These are phyloP conservation scores for Zelleria hepariella DNA, from an alignment of 2,888 invertebrate genomes.

Conservation along the genomic window DNA sequence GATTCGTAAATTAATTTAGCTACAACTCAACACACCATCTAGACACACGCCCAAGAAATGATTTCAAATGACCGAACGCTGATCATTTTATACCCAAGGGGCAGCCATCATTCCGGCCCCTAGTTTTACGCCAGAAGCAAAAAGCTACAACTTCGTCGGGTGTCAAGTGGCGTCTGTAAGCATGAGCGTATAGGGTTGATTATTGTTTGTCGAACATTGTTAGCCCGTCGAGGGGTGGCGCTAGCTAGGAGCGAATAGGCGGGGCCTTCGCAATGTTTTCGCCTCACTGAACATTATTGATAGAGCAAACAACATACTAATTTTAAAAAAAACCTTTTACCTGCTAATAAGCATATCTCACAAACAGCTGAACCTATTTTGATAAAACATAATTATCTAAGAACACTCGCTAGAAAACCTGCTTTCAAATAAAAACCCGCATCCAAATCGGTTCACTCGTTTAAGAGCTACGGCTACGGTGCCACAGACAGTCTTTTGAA, in stretches of 20 bases:
- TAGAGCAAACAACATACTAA: neutral
- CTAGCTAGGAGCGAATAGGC: neutral
- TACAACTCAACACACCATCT: conserved; percentile 14
- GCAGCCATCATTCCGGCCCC: conserved; percentile 27
- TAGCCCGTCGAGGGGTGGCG: neutral
- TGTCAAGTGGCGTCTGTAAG: too few relatives aligned
- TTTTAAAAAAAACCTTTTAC: too few relatives aligned
- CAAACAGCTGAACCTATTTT: too few relatives aligned
- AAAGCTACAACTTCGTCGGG: neutral
- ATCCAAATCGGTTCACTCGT: too few relatives aligned
- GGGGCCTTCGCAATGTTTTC: neutral
- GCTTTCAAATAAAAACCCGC: too few relatives aligned
- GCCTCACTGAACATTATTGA: neutral
- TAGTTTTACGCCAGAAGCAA: neutral
- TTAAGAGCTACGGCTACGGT: too few relatives aligned
- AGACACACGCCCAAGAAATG: neutral
- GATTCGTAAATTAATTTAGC: conserved; percentile 2
- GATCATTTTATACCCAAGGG: conserved; percentile 51
- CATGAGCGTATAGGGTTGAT: neutral
- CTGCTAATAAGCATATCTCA: too few relatives aligned
- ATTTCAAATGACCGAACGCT: conserved; percentile 28
- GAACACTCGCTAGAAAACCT: too few relatives aligned
- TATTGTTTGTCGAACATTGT: neutral
- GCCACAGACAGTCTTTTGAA: too few relatives aligned
- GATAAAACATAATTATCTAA: too few relatives aligned